These are phyloP conservation scores for Columba guinea DNA, from an alignment of 2,797 vertebrate species.

Conservation along the genomic window DNA sequence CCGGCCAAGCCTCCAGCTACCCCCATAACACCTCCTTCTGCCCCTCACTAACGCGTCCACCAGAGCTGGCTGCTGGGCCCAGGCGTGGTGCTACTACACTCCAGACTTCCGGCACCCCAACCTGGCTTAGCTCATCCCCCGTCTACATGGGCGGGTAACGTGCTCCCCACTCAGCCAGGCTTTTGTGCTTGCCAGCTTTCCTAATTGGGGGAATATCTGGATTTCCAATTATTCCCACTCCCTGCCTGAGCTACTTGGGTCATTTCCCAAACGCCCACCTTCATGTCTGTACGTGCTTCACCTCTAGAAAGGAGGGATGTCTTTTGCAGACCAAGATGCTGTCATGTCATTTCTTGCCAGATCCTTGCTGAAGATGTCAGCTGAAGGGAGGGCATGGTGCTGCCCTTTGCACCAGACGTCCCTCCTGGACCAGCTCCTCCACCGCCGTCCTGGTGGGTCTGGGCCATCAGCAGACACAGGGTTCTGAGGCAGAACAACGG, in stretches of 20 bases:
- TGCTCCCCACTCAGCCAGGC: neutral
- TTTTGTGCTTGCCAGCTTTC: neutral
- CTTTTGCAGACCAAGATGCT: neutral
- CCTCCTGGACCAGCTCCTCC: neutral
- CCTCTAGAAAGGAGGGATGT: neutral
- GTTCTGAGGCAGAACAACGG: neutral
- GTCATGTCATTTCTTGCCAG: rapidly evolving
- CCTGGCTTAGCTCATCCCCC: neutral
- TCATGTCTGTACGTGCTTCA: rapidly evolving
- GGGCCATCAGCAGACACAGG: neutral
- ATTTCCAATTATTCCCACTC: conserved; percentile 14
- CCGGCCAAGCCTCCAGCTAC: rapidly evolving
- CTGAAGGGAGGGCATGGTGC: neutral
- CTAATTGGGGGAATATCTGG: neutral
- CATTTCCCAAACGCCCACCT: conserved; percentile 22
- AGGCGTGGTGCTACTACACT: rapidly evolving
- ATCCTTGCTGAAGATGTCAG: neutral
- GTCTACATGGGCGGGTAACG: neutral
- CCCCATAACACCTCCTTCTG: neutral
- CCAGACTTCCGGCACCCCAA: rapidly evolving
- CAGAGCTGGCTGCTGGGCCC: neutral
- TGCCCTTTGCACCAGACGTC: neutral
- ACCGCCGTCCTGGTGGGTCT: neutral
- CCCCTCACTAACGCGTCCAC: rapidly evolving
- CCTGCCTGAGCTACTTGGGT: neutral